A percentile compares a stretch with the other conserved stretches of the same genome.
Conservation (phyloP, 2,797 vertebrate genomes). For the Galagoides demidoff region DNA sequence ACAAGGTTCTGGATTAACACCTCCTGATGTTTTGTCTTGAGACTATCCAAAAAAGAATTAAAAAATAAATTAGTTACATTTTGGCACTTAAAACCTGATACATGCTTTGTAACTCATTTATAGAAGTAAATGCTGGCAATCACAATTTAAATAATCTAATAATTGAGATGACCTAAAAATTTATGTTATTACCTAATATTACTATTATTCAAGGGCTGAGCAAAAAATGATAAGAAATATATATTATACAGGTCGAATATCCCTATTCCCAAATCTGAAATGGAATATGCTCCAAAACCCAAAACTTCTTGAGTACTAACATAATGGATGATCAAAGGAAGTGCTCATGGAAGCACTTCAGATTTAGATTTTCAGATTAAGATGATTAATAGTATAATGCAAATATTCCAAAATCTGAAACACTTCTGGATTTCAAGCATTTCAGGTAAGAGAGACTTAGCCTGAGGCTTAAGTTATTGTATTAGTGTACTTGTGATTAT, state of each 20-base stretch:
- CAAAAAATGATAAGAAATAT: neutral
- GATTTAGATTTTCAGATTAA: neutral
- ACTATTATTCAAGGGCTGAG: slow-evolving; percentile 39
- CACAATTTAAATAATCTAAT: slow-evolving; percentile 47
- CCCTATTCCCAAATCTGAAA: neutral
- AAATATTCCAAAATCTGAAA: neutral
- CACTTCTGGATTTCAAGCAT: neutral
- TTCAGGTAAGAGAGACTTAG: neutral
- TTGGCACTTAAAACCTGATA: slow-evolving; percentile 14
- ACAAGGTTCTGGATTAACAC: slow-evolving; percentile 97
- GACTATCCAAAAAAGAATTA: slow-evolving; percentile 88
- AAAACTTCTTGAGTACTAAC: neutral
- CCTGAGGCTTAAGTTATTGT: neutral
- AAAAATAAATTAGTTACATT: slow-evolving; percentile 34
- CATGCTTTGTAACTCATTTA: slow-evolving; percentile 11
- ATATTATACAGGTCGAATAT: neutral
- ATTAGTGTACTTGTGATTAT: slow-evolving; percentile 9
- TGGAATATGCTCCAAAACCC: neutral
- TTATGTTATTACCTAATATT: neutral
- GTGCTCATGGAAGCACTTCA: neutral
- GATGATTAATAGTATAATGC: neutral
- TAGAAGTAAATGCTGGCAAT: neutral
- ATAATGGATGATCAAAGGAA: neutral
- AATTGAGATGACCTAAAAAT: neutral
- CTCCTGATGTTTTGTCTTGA: slow-evolving; percentile 96